Percentiles rank a stretch among this genome's conserved stretches.
These are phyloP conservation scores for Scelioninae gen. 2 DNA, from an alignment of 2,888 invertebrate genomes.

Conservation along the genomic window DNA sequence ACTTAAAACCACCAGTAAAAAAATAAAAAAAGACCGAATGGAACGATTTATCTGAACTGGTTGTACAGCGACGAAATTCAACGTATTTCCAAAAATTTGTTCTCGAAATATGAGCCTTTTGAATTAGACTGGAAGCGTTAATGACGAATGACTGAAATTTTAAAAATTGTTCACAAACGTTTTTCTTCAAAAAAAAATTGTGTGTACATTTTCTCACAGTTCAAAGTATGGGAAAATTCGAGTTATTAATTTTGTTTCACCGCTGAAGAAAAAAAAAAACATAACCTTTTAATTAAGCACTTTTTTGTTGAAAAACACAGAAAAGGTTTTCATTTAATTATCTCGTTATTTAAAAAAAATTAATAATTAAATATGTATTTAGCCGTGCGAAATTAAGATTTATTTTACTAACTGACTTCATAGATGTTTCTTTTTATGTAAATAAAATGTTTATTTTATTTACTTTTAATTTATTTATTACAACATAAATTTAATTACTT, in stretches of 20 bases:
- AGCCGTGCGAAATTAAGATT: too few relatives aligned
- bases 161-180: slow-evolving; percentile 10
- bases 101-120: slow-evolving; percentile 13
- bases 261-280: slow-evolving; percentile 2
- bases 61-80: too few relatives aligned
- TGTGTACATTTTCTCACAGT: slow-evolving; percentile 24
- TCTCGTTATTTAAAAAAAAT: not conserved
- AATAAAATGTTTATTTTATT: too few relatives aligned
- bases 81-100: slow-evolving; percentile 41
- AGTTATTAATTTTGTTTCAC: slow-evolving; percentile 11
- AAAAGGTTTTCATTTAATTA: not conserved
- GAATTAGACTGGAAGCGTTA: slow-evolving; percentile 22
- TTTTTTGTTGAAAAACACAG: not conserved
- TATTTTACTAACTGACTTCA: too few relatives aligned
- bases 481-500: too few relatives aligned
- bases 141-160: slow-evolving; percentile 20
- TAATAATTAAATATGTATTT: not conserved
- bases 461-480: too few relatives aligned
- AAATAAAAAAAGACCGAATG: too few relatives aligned
- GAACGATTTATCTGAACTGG: too few relatives aligned
- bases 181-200: not conserved
- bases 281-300: too few relatives aligned
- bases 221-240: slow-evolving; percentile 21
- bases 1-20: too few relatives aligned
- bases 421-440: too few relatives aligned